These are phyloP conservation scores for Ichneumoninae sp. DNA, from an alignment of 2,888 invertebrate genomes.

Conservation along the genomic window DNA sequence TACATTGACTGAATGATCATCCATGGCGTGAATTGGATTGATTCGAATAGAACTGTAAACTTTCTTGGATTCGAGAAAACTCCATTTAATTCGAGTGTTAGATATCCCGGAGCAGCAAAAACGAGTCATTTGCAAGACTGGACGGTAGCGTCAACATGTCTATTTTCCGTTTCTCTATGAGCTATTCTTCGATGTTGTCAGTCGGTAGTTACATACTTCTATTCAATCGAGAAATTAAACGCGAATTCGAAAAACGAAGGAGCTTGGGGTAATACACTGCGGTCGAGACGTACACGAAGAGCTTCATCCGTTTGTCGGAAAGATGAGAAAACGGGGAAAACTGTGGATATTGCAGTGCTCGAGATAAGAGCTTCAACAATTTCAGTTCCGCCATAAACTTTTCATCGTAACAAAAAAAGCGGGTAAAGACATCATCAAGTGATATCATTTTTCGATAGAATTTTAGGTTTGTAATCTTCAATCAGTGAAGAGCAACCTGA, in stretches of 20 bases:
- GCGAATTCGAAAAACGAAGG: constrained; percentile 39
- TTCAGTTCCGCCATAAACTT: background rate
- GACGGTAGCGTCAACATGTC: constrained; percentile 6
- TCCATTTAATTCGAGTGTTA: constrained; percentile 48
- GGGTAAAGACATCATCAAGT: too few relatives aligned
- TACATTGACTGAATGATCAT: background rate
- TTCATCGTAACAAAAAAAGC: background rate
- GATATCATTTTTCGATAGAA: background rate
- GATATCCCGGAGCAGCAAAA: constrained; percentile 23
- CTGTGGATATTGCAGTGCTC: background rate
- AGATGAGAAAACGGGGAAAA: background rate
- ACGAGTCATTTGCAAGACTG: constrained; percentile 48
- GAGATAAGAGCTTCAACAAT: background rate
- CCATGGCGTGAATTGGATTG: constrained; percentile 28
- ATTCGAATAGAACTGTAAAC: constrained; percentile 8
- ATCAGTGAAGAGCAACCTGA: background rate
- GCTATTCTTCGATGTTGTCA: background rate
- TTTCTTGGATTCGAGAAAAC: constrained; percentile 26
- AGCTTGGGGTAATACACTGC: constrained; percentile 47
- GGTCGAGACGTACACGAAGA: constrained; percentile 27
- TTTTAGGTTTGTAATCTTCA: background rate
- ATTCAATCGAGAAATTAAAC: constrained; percentile 17
- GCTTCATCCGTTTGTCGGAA: background rate
- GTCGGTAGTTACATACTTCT: background rate
- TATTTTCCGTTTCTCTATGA: constrained; percentile 20